These are phyloP conservation scores for Phataginus tricuspis DNA, from an alignment of 2,797 vertebrate genomes.

Conservation along the genomic window DNA sequence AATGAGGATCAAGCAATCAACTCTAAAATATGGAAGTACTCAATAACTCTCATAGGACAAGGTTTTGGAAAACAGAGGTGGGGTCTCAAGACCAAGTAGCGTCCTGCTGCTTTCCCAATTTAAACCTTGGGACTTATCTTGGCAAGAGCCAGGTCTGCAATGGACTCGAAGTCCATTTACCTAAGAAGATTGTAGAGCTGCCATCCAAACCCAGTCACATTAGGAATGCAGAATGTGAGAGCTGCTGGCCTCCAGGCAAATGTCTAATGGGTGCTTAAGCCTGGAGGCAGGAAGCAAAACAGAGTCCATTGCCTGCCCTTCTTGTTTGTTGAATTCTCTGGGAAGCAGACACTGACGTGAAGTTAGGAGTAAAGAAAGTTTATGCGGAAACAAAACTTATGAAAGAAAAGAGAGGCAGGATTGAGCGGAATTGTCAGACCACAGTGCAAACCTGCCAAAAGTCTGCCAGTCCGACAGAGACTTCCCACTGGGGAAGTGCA, in stretches of 20 bases:
- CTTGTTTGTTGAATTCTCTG: neutral
- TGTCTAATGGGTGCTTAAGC: neutral
- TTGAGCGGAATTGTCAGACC: neutral
- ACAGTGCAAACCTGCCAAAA: neutral
- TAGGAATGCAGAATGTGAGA: neutral
- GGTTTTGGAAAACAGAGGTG: neutral
- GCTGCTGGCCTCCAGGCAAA: neutral
- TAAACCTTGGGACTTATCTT: neutral
- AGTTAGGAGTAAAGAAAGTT: neutral
- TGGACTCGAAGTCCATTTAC: neutral
- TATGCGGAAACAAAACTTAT: neutral
- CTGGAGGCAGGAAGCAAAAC: neutral
- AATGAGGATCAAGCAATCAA: neutral
- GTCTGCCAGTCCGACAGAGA: neutral
- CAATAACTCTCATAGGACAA: neutral
- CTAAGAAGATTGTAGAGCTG: neutral
- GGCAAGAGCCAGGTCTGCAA: neutral
- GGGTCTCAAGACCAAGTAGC: neutral
- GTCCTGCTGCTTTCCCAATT: neutral
- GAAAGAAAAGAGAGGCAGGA: neutral
- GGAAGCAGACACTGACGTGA: neutral
- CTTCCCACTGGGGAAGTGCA: rapidly evolving
- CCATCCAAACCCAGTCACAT: neutral
- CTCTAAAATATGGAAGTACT: neutral
- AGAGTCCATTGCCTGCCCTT: neutral